A percentile compares a stretch with the other conserved stretches of the same genome.
Evolutionary conservation across 2,797 vertebrate genomes (phyloP).

Genomic region (Bufotes viridis): DNA sequence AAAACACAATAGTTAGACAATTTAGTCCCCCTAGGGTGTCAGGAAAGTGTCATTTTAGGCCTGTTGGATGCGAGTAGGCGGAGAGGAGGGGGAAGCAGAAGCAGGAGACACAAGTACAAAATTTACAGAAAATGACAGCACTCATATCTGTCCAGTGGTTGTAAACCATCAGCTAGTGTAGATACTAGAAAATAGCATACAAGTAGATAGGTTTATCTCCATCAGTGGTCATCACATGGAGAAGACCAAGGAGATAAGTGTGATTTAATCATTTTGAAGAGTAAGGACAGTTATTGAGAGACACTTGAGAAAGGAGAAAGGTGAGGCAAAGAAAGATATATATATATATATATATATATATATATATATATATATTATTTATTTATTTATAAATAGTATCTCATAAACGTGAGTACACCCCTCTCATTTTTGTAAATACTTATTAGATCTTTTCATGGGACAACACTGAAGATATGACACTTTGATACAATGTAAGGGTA

Average conservation of each 20-base stretch:
- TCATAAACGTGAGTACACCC: no score
- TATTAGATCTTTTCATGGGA: no score
- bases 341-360: no score
- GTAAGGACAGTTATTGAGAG: no score
- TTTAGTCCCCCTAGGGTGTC: conserved; percentile 39
- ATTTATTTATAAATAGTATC: no score
- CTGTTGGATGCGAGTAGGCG: conserved; percentile 45
- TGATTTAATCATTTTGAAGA: not conserved
- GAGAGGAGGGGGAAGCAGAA: conserved; percentile 2
- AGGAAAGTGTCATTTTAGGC: conserved; percentile 52
- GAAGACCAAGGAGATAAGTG: not conserved
- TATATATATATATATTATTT: no score
- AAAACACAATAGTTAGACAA: conserved; percentile 55
- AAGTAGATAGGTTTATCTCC: not conserved
- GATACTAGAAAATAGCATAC: not conserved
- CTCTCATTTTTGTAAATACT: no score
- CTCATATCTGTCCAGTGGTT: conserved; percentile 18
- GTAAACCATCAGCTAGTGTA: conserved; percentile 15
- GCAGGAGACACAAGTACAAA: conserved; percentile 11
- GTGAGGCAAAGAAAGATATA: no score
- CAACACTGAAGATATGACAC: no score
- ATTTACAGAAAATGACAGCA: conserved; percentile 45
- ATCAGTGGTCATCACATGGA: not conserved
- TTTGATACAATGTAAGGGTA: no score
- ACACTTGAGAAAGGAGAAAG: no score